Conservation (phyloP, 2,113 vertebrate species). For the Petromus typicus region DNA sequence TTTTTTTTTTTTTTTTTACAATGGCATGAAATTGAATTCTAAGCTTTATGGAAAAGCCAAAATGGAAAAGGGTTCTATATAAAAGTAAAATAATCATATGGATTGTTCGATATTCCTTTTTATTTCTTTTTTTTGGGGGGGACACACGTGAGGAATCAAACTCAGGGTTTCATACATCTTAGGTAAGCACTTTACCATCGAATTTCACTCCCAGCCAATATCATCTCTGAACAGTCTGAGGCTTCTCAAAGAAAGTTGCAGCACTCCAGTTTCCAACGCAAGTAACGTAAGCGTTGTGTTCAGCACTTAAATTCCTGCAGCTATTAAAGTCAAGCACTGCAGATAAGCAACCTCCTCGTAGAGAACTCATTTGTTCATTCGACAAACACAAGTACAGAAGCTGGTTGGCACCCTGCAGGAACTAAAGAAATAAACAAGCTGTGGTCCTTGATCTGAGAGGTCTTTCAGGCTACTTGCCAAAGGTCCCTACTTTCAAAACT, state of each 20-base stretch:
- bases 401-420: neutral
- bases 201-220: neutral
- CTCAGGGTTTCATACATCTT: neutral
- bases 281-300: neutral
- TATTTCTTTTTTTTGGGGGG: neutral
- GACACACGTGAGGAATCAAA: neutral
- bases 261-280: neutral
- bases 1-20: too few species aligned
- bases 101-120: neutral
- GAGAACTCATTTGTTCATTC: constrained; percentile 34
- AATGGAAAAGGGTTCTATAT: neutral
- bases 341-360: neutral
- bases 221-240: neutral
- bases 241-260: neutral
- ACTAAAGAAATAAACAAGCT: constrained; percentile 9
- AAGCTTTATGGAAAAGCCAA: neutral
- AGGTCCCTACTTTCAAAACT: neutral
- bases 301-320: neutral
- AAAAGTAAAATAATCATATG: neutral
- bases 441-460: neutral
- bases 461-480: neutral
- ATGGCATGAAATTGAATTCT: constrained; percentile 2
- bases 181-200: neutral
- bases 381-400: neutral
- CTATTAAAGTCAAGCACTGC: neutral